These are phyloP conservation scores for Pectinophora gossypiella DNA, from an alignment of 1,140 invertebrate genomes.

Conservation along the genomic window DNA sequence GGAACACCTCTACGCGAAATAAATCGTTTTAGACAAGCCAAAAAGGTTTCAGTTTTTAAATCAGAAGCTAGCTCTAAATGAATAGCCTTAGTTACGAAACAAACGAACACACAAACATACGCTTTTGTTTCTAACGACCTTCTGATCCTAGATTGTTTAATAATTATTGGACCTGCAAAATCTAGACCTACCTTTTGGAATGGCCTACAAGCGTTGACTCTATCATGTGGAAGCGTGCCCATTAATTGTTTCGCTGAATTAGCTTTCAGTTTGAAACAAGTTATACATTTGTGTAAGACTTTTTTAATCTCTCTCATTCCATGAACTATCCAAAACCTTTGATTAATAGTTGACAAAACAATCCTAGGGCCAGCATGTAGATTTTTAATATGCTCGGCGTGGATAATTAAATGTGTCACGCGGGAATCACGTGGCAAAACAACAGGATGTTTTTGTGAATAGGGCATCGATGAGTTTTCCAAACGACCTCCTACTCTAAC, in stretches of 20 bases:
- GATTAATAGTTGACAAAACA: not conserved
- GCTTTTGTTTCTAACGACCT: constrained; percentile 1
- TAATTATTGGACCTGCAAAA: not conserved
- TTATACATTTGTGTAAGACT: not conserved
- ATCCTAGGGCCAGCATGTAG: constrained; percentile 22
- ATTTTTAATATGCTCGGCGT: not conserved
- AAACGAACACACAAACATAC: constrained; percentile 15
- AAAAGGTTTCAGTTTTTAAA: constrained; percentile 27
- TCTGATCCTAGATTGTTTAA: too few relatives aligned
- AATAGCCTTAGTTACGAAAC: constrained; percentile 23
- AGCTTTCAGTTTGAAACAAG: not conserved
- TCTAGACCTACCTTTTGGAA: not conserved
- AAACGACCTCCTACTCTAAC: not conserved
- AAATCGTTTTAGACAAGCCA: constrained; percentile 45
- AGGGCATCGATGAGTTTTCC: not conserved
- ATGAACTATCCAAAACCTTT: not conserved
- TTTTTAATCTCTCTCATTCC: not conserved
- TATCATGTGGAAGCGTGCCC: not conserved
- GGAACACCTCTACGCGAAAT: constrained; percentile 17
- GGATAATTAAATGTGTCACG: not conserved
- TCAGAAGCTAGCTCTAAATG: constrained; percentile 28
- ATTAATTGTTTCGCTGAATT: not conserved
- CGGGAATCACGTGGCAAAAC: not conserved
- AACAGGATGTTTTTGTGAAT: not conserved
- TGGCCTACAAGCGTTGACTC: not conserved